Base-by-base conservation (phyloP, 2,888 invertebrate genomes). In the Empis stercorea region DNA sequence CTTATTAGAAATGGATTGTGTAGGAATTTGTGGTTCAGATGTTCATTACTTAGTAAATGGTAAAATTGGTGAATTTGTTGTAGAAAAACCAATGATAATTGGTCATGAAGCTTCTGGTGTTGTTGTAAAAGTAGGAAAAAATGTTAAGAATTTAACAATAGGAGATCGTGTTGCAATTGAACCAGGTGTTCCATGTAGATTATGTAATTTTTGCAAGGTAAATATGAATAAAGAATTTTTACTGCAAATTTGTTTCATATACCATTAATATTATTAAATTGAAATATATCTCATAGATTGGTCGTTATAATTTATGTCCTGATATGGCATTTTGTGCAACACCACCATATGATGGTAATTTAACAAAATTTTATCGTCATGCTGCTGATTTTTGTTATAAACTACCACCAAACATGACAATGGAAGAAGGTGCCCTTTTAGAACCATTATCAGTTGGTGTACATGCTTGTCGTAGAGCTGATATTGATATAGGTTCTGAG, bases 1-100 rank as follows among this genome's bases (percentile, higher is more conserved):
- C 9, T 78, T 92, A 5, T 65, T 95, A 15, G 78, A 80, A 55
- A 93, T 95, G 86, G 84, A 84, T 62, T 82, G 83, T 54, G 92
- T 96, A 41, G 96, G 96, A n/a, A 96, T 97, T 60, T 97, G 96
- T 65, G 96, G 96, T 1, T 87, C 87, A 0, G 96, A 97, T 69
- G 89, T 97, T 6, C 94, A 94, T 69, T 96, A 95, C 71, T 78
- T 89, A 71, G 80, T 80, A 32, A 71, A 80, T 52, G 96, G 95
- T 10, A 67, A 76, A 15, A 94, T 94, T 62, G 95, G 91, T 0
- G 79, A 85, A 62, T 95, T 94, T 64, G 72, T 93, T 30, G 76
- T 96, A 1, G 76, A 78, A 50, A 76, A 80, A 43, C 96, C 96
- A 10, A 93, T 96, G 93, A 76, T 95, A 30, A 84, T 96, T 63